Percentiles rank a stretch among this genome's conserved stretches.
These are phyloP conservation scores for Noturus placidus DNA, from an alignment of 2,113 vertebrate species.

Conservation along the genomic window DNA sequence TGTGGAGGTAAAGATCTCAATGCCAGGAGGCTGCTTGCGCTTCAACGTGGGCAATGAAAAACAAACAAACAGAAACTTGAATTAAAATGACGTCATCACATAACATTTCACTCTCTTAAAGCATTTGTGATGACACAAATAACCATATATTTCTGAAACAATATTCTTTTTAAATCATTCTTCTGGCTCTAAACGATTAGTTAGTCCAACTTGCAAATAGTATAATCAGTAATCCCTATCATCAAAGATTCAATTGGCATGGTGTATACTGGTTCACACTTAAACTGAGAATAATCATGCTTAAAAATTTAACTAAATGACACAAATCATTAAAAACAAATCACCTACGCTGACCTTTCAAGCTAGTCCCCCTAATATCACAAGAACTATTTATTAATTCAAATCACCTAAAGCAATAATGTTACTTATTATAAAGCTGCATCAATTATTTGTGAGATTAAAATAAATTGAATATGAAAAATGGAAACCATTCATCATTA, in stretches of 20 bases:
- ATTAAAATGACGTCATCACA: neutral
- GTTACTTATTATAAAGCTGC: neutral
- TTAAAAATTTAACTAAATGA: neutral
- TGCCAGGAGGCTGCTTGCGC: slow-evolving; percentile 47
- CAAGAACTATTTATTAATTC: neutral
- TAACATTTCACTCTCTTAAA: neutral
- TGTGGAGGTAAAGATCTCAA: slow-evolving; percentile 40
- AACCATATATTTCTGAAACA: neutral
- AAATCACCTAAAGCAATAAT: neutral
- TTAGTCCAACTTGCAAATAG: no score
- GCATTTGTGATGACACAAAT: neutral
- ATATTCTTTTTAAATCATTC: neutral
- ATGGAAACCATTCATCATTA: neutral
- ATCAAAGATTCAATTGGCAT: neutral
- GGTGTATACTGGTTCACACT: neutral
- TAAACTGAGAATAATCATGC: neutral
- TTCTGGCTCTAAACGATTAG: neutral
- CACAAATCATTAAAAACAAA: neutral
- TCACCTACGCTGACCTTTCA: neutral
- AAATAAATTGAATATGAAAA: neutral
- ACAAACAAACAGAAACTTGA: neutral
- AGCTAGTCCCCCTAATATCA: neutral
- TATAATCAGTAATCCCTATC: neutral
- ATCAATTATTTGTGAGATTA: neutral
- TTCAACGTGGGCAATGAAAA: slow-evolving; percentile 47